phyloP scores from a whole-genome alignment of 2,888 invertebrate genomes.

The Nemotelus nigrinus region DNA sequence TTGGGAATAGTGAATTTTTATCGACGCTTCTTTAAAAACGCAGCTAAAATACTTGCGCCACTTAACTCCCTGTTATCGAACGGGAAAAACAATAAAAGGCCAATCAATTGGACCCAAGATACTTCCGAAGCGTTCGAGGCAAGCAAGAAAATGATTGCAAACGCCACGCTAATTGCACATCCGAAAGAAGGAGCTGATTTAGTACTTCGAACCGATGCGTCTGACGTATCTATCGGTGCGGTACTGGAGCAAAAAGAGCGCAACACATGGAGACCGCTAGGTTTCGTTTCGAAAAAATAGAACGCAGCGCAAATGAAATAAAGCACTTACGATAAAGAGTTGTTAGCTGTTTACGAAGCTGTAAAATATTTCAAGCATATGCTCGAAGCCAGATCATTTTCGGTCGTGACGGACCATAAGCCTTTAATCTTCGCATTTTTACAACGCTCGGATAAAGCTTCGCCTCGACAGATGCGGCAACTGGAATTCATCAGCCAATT shows the following conservation, averaged over 20 bases:
- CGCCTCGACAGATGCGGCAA: slow-evolving; percentile 58
- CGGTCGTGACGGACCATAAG: slow-evolving; percentile 47
- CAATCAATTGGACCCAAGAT: background rate
- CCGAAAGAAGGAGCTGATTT: slow-evolving; percentile 6
- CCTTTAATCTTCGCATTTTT: slow-evolving; percentile 54
- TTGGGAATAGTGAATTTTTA: slow-evolving; percentile 50
- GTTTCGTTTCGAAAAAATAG: slow-evolving; percentile 57
- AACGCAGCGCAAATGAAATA: slow-evolving; percentile 57
- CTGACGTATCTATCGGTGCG: background rate
- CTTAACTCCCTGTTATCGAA: background rate
- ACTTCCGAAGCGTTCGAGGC: background rate
- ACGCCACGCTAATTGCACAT: slow-evolving; percentile 13
- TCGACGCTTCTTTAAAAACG: slow-evolving; percentile 44
- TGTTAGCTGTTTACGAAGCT: slow-evolving; percentile 58
- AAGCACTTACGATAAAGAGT: slow-evolving; percentile 59
- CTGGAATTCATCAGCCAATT: slow-evolving; percentile 47
- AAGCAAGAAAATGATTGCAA: background rate
- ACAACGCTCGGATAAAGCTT: slow-evolving; percentile 54
- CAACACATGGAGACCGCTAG: background rate
- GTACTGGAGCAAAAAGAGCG: background rate
- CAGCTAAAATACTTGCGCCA: background rate
- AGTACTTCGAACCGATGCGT: slow-evolving; percentile 15
- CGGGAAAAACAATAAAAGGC: slow-evolving; percentile 10
- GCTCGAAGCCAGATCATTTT: slow-evolving; percentile 47
- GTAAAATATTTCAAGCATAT: slow-evolving; percentile 44